Evolutionary conservation across 64 coral and sea anemone genomes (phyloP).

Genomic region (Pocillopora verrucosa): DNA sequence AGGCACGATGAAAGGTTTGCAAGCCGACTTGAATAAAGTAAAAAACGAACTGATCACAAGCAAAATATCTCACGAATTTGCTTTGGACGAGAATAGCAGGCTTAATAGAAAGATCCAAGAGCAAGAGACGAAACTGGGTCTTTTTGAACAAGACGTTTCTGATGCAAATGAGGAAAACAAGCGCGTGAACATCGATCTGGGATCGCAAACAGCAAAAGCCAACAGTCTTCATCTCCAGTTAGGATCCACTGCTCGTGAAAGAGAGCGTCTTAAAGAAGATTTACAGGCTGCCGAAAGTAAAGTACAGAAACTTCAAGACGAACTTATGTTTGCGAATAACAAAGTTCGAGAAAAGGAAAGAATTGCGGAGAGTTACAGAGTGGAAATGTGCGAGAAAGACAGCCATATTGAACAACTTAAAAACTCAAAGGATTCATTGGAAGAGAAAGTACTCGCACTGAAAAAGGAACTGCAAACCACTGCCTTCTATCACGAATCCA

Average conservation of each 20-base stretch:
- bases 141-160: slow-evolving; percentile 1
- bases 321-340: slow-evolving; percentile 6
- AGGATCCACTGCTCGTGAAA: neutral
- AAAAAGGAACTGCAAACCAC: slow-evolving; percentile 44
- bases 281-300: neutral
- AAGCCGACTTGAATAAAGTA: slow-evolving; percentile 25
- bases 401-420: slow-evolving; percentile 26
- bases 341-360: slow-evolving; percentile 32
- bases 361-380: slow-evolving; percentile 14
- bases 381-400: slow-evolving; percentile 17
- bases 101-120: slow-evolving; percentile 16
- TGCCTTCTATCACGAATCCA: slow-evolving; percentile 25
- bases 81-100: slow-evolving; percentile 31
- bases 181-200: neutral
- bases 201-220: neutral
- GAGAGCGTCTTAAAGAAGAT: slow-evolving; percentile 17
- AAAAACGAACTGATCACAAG: slow-evolving; percentile 35
- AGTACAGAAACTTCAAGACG: slow-evolving; percentile 27
- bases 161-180: slow-evolving; percentile 14
- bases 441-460: neutral
- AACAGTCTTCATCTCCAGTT: slow-evolving; percentile 2
- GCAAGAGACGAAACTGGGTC: slow-evolving; percentile 15
- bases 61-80: slow-evolving; percentile 28
- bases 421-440: neutral
- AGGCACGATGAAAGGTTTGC: neutral